Evolutionary conservation across 2,113 vertebrate species (phyloP).

Genomic region (Oncorhynchus masou): DNA sequence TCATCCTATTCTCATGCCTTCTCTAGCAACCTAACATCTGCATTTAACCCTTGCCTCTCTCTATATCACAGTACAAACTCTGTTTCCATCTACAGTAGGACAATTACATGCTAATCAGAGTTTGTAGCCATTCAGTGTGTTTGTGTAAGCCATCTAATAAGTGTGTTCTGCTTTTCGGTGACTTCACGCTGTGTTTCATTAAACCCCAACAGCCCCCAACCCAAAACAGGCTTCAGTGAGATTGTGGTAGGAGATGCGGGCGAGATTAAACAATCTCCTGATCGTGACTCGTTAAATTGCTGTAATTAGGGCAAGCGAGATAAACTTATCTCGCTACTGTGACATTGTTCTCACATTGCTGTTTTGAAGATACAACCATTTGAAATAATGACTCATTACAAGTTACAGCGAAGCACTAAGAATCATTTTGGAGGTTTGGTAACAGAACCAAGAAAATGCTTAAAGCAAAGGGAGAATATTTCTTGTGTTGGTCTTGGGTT

Average conservation of each 20-base stretch:
- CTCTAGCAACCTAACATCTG: no score
- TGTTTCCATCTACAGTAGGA: constrained; percentile 47
- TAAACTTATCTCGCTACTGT: constrained; percentile 50
- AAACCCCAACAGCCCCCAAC: constrained; percentile 51
- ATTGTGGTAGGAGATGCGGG: constrained; percentile 6
- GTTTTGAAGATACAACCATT: constrained; percentile 40
- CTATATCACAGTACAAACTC: constrained; percentile 9
- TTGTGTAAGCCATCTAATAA: constrained; percentile 65
- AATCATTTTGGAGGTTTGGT: neutral
- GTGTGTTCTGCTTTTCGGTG: constrained; percentile 56
- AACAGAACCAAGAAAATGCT: neutral
- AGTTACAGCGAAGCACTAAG: constrained; percentile 30
- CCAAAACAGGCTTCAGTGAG: constrained; percentile 19
- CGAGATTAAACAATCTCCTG: constrained; percentile 30
- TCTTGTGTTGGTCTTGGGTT: neutral
- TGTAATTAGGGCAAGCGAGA: constrained; percentile 60
- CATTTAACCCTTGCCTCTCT: constrained; percentile 49
- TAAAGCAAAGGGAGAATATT: neutral
- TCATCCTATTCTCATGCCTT: no score
- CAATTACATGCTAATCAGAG: constrained; percentile 66
- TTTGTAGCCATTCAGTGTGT: constrained; percentile 56
- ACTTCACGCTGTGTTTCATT: constrained; percentile 65
- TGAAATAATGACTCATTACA: constrained; percentile 53
- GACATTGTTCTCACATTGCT: constrained; percentile 39
- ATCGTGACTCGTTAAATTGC: constrained; percentile 58